These are phyloP conservation scores for Glyptemys insculpta DNA, from an alignment of 2,797 vertebrate genomes.

Conservation along the genomic window DNA sequence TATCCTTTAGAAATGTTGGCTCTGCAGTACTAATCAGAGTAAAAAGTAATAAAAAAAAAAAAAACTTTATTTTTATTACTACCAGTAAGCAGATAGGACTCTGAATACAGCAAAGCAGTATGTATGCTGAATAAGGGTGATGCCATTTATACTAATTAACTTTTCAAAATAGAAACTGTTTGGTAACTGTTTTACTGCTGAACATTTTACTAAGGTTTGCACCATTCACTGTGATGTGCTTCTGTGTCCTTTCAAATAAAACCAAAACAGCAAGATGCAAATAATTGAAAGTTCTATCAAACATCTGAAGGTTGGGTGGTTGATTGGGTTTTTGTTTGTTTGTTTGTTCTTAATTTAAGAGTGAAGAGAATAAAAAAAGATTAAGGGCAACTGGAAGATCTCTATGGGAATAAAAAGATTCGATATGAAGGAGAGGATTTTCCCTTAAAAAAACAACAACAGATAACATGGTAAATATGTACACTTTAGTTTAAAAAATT, in stretches of 20 bases:
- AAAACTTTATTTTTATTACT: too few relatives aligned
- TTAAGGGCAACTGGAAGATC: too few relatives aligned
- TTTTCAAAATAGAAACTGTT: too few relatives aligned
- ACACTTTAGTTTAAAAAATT: not conserved
- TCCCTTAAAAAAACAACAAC: not conserved
- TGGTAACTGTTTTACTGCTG: rapidly evolving
- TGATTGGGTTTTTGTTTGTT: not conserved
- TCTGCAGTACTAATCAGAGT: not conserved
- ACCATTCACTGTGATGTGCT: not conserved
- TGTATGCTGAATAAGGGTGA: too few relatives aligned
- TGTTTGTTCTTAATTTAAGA: not conserved
- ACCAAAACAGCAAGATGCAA: not conserved
- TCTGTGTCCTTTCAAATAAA: not conserved
- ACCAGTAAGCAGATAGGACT: too few relatives aligned
- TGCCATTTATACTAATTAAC: not conserved
- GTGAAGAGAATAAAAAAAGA: too few relatives aligned
- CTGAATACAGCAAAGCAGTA: too few relatives aligned
- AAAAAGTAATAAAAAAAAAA: not conserved
- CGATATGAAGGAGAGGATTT: not conserved
- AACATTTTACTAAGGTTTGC: not conserved
- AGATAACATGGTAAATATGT: not conserved
- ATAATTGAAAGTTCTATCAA: not conserved
- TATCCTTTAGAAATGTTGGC: not conserved
- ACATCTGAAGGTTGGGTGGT: not conserved
- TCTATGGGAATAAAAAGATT: too few relatives aligned